These are phyloP conservation scores for Bucco capensis DNA, from an alignment of 2,113 vertebrate genomes.

Conservation along the genomic window DNA sequence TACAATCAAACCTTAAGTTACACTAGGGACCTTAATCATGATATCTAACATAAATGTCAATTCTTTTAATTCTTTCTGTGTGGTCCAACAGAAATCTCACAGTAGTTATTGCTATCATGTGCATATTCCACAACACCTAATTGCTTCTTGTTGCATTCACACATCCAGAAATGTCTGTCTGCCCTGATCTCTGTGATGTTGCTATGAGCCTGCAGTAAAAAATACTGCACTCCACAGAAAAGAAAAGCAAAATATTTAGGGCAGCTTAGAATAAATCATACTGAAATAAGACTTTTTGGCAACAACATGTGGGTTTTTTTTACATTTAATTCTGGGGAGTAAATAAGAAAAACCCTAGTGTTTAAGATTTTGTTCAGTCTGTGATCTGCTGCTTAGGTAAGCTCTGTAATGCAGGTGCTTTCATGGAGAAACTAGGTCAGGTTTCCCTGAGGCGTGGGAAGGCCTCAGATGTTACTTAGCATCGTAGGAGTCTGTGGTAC, in stretches of 20 bases:
- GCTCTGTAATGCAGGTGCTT: background rate
- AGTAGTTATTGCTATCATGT: background rate
- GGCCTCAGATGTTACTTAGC: background rate
- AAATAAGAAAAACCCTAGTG: background rate
- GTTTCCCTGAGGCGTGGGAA: background rate
- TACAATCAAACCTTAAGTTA: background rate
- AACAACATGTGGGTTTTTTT: background rate
- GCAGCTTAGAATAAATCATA: conserved; percentile 23
- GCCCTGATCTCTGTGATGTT: background rate
- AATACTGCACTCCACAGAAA: background rate
- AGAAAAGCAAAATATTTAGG: conserved; percentile 44
- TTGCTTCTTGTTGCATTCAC: background rate
- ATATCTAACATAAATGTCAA: background rate
- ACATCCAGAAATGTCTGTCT: background rate
- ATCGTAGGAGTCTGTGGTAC: background rate
- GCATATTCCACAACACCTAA: background rate
- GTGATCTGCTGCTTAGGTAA: background rate
- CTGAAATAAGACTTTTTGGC: background rate
- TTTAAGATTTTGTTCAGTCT: background rate
- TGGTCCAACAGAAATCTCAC: background rate
- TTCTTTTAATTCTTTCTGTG: background rate
- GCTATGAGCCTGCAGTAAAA: background rate
- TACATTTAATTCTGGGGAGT: background rate
- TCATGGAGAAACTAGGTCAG: conserved; percentile 39
- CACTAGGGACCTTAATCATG: background rate